A percentile compares a stretch with the other conserved stretches of the same genome.
phyloP scores from a whole-genome alignment of 1,140 invertebrate species.

The Macrocentrus cingulum region DNA sequence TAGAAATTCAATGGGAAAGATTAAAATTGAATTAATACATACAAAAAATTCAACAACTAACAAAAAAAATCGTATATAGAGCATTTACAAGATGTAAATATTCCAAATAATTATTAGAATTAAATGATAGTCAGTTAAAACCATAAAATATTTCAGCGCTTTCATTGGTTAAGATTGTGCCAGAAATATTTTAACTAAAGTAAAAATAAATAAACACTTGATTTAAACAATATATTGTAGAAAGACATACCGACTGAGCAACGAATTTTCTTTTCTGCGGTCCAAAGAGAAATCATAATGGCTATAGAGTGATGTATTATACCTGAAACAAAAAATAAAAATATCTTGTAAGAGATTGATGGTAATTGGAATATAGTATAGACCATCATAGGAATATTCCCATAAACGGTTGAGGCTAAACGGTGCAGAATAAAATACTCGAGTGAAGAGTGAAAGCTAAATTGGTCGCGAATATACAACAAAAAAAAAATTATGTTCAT shows the following conservation, averaged over 20 bases:
- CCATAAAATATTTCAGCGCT: too few relatives aligned
- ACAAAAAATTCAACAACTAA: too few relatives aligned
- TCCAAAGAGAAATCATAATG: constrained; percentile 11
- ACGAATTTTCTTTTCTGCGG: constrained; percentile 5
- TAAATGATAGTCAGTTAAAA: too few relatives aligned
- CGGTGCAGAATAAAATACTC: constrained; percentile 40
- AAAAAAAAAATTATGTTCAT: too few relatives aligned
- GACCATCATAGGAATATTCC: constrained; percentile 24
- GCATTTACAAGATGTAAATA: too few relatives aligned
- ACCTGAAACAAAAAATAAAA: constrained; percentile 17
- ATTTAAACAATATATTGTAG: constrained; percentile 1
- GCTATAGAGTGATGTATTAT: constrained; percentile 14
- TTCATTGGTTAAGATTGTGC: too few relatives aligned
- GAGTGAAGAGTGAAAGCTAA: constrained; percentile 51
- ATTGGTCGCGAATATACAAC: constrained; percentile 40
- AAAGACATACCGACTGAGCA: constrained; percentile 6
- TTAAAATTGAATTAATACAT: too few relatives aligned
- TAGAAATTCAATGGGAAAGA: too few relatives aligned
- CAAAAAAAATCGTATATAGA: too few relatives aligned
- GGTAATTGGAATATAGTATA: constrained; percentile 20
- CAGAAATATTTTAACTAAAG: too few relatives aligned
- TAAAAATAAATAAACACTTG: too few relatives aligned
- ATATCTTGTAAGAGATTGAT: constrained; percentile 3
- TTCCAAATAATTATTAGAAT: too few relatives aligned
- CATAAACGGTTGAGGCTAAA: constrained; percentile 23